These are phyloP conservation scores for Synanthedon formicaeformis DNA, from an alignment of 2,888 invertebrate genomes.

Conservation along the genomic window DNA sequence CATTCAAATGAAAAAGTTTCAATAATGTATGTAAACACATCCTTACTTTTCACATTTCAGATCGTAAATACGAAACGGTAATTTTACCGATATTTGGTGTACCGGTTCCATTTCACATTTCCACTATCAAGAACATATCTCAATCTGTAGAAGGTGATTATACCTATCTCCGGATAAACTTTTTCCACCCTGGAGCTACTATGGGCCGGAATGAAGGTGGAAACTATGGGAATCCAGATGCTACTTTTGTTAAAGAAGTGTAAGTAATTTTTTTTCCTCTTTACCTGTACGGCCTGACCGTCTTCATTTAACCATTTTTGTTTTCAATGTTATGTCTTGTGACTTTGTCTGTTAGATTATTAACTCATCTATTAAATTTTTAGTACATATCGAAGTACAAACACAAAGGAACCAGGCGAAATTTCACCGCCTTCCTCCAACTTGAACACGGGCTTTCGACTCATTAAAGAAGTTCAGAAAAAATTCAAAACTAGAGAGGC, in stretches of 20 bases:
- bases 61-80: slow-evolving; percentile 98
- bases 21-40: background rate
- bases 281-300: no score
- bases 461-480: slow-evolving; percentile 99
- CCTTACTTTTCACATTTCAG: slow-evolving; percentile 54
- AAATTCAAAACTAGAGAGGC: slow-evolving; percentile 98
- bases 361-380: slow-evolving; percentile 11
- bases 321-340: no score
- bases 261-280: slow-evolving; percentile 55
- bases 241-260: slow-evolving; percentile 98
- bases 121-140: slow-evolving; percentile 98
- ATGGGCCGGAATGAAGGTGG: slow-evolving; percentile 95
- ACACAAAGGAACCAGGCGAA: slow-evolving; percentile 97
- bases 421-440: slow-evolving; percentile 94
- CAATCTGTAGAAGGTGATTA: slow-evolving; percentile 99
- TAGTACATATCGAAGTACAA: slow-evolving; percentile 95
- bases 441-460: slow-evolving; percentile 94
- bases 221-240: slow-evolving; percentile 92
- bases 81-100: slow-evolving; percentile 96
- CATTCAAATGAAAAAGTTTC: background rate
- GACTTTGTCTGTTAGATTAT: no score
- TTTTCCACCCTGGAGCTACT: slow-evolving; percentile 97
- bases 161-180: slow-evolving; percentile 97
- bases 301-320: no score
- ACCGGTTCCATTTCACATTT: slow-evolving; percentile 98